A percentile compares a stretch with the other conserved stretches of the same genome.
These are phyloP conservation scores for Steinernema feltiae DNA, from an alignment of 1,140 invertebrate genomes.

Conservation along the genomic window DNA sequence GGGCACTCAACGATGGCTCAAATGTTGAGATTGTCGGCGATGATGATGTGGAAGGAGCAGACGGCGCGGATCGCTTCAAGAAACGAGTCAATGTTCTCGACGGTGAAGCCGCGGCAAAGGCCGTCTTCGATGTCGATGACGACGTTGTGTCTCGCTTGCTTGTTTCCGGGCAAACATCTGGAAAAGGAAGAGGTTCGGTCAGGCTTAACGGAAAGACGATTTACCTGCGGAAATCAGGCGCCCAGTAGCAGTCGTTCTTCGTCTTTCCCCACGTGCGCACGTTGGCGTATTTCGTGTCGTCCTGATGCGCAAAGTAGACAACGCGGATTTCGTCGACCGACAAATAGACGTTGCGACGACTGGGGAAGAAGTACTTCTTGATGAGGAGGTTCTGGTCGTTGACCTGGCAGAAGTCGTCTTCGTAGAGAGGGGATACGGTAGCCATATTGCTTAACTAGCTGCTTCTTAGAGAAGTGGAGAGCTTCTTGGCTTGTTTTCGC, in stretches of 20 bases:
- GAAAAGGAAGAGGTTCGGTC: neutral
- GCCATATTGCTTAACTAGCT: too few relatives aligned
- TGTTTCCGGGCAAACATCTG: neutral
- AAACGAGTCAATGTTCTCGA: neutral
- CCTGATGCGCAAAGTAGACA: neutral
- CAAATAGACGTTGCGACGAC: neutral
- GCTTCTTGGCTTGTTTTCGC: too few relatives aligned
- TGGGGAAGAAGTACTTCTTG: slow-evolving; percentile 9
- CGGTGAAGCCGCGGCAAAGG: neutral
- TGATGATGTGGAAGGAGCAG: slow-evolving; percentile 8
- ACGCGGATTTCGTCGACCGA: neutral
- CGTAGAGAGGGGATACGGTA: neutral
- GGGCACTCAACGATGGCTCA: neutral
- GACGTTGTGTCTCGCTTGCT: neutral
- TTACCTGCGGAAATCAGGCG: neutral
- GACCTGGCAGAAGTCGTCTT: neutral
- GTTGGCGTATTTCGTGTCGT: neutral
- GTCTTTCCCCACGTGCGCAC: neutral
- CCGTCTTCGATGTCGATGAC: slow-evolving; percentile 9
- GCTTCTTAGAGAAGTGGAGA: too few relatives aligned
- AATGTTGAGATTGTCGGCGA: slow-evolving; percentile 3
- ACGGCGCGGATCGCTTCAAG: neutral
- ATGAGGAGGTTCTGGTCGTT: neutral
- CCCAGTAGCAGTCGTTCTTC: slow-evolving; percentile 12
- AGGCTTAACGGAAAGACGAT: neutral